Evolutionary conservation across 2,888 invertebrate species (phyloP), one percentile per base, ranked within the genome.

Genomic region (Luperina nickerlii): DNA sequence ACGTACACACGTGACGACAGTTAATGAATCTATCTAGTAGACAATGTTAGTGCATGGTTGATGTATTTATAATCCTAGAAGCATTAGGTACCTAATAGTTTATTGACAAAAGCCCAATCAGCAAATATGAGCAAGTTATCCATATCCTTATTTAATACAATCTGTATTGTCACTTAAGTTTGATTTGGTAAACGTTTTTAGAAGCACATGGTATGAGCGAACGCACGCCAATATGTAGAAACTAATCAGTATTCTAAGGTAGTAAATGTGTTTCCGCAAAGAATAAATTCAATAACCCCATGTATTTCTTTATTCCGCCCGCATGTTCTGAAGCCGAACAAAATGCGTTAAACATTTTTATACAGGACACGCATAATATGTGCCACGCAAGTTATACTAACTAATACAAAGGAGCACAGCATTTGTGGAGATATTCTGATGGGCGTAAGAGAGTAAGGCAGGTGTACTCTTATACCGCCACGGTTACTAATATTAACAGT

Each of bases 231-330:
- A 71, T 74, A 66, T 74, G 42, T 71, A 63, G 15, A 62, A 60
- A 57, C 42, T 54, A 45, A 62, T 84, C 72, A 72, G 48, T 75
- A 83, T 86, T 75, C 62, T 18, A 24, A 57, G 67, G 60, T 38
- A 62, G 65, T 32, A 24, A 79, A 76, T 80, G 38, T 74, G 67
- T 87, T 87, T 80, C 74, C 60, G 87, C 57, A 76, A 74, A 74
- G 32, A 74, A 86, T 68, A 80, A 74, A 85, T 84, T 81, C 74
- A 85, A 87, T 87, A 85, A 62, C 32, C 42, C 32, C 69, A 57
- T 65, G 45, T 71, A 73, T 68, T 62, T 69, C 74, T 72, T 78
- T 83, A 87, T 85, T 84, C 76, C 24, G 45, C 74, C 74, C 85
- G 72, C 76, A 73, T 87, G 20, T 70, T 77, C 48, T 20, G 68